These are phyloP conservation scores for Notodonta dromedarius DNA, from an alignment of 2,888 invertebrate genomes.

Conservation along the genomic window DNA sequence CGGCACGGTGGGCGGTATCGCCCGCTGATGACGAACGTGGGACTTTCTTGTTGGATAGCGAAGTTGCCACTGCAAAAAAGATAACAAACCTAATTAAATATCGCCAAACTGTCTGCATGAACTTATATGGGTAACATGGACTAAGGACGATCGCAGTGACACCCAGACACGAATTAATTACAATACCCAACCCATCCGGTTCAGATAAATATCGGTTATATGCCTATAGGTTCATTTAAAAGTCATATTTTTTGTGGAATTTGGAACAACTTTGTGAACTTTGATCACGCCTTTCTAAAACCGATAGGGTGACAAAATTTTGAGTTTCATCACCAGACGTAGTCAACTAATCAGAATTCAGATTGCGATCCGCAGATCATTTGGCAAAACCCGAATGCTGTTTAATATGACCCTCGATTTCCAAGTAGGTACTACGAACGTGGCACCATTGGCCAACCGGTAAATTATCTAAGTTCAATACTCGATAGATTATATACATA, in stretches of 20 bases:
- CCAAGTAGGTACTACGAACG: not conserved
- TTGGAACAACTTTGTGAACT: too few relatives aligned
- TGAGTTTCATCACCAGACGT: not conserved
- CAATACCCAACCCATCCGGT: too few relatives aligned
- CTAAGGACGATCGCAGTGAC: too few relatives aligned
- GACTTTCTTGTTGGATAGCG: constrained; percentile 76
- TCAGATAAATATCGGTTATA: too few relatives aligned
- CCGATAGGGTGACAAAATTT: too few relatives aligned
- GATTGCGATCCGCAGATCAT: not conserved
- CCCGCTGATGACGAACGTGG: constrained; percentile 79
- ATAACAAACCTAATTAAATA: not conserved
- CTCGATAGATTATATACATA: not conserved
- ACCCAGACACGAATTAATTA: too few relatives aligned
- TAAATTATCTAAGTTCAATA: not conserved
- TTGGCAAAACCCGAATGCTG: not conserved
- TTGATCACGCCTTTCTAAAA: too few relatives aligned
- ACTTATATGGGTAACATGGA: too few relatives aligned
- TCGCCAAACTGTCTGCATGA: too few relatives aligned
- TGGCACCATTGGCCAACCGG: not conserved
- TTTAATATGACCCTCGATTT: not conserved
- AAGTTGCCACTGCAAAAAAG: constrained; percentile 63
- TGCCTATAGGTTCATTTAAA: too few relatives aligned
- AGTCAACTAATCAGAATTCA: not conserved
- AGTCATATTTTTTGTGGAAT: too few relatives aligned
- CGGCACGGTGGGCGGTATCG: constrained; percentile 74